Percentiles rank a stretch among this genome's conserved stretches.
Evolutionary conservation across 2,888 invertebrate genomes (phyloP).

Genomic region (Empis stercorea): DNA sequence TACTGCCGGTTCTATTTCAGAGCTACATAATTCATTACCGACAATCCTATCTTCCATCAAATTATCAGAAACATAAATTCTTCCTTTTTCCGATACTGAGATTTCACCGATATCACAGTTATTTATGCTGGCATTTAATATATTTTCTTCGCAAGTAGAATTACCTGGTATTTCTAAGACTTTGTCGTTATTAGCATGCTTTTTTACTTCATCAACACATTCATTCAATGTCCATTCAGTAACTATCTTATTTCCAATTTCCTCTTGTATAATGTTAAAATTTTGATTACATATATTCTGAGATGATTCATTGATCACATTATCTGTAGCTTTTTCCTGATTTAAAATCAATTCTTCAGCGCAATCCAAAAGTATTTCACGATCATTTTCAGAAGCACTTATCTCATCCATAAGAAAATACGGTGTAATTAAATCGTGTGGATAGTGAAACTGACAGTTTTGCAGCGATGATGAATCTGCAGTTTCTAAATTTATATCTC

Average conservation of each 20-base stretch:
- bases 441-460: conserved; percentile 6
- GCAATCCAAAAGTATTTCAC: conserved; percentile 17
- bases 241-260: conserved; percentile 5
- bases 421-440: conserved; percentile 22
- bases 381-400: conserved; percentile 14
- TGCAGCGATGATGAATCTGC: conserved; percentile 10
- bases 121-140: too few relatives aligned
- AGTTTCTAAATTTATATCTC: conserved; percentile 14
- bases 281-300: too few relatives aligned
- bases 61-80: conserved; percentile 34
- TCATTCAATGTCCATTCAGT: conserved; percentile 13
- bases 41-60: conserved; percentile 19
- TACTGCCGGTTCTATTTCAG: background rate
- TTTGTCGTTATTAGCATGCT: conserved; percentile 8
- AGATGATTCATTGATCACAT: too few relatives aligned
- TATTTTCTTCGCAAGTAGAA: background rate
- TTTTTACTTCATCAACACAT: conserved; percentile 14
- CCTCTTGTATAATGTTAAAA: background rate
- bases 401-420: conserved; percentile 20
- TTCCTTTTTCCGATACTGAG: conserved; percentile 20
- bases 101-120: too few relatives aligned
- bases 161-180: background rate
- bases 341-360: conserved; percentile 18
- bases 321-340: background rate
- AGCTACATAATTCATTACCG: background rate